Percentiles rank a stretch among this genome's conserved stretches.
phyloP scores from a whole-genome alignment of 2,888 invertebrate genomes.

The Nephrotoma guestfalica region DNA sequence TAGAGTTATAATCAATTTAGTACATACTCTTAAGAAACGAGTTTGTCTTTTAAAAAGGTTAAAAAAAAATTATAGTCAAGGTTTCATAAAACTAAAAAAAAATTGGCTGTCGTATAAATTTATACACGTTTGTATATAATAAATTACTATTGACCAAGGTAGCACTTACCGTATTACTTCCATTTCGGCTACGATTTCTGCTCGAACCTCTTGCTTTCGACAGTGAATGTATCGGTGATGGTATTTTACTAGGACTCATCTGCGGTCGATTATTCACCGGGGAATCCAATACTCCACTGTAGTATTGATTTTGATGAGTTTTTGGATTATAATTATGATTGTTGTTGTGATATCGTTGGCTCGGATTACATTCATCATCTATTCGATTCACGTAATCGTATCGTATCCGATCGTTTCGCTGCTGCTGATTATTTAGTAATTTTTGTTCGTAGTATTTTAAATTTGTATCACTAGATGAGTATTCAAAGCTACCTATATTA shows the following conservation, averaged over 20 bases:
- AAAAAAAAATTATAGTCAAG: not conserved
- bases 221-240: slow-evolving; percentile 57
- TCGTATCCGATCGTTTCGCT: not conserved
- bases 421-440: not conserved
- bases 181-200: slow-evolving; percentile 26
- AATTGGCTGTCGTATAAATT: not conserved
- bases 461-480: slow-evolving; percentile 25
- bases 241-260: slow-evolving; percentile 54
- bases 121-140: not conserved
- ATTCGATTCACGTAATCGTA: not conserved
- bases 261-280: slow-evolving; percentile 20
- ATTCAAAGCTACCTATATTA: slow-evolving; percentile 26
- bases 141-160: not conserved
- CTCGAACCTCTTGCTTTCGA: slow-evolving; percentile 35
- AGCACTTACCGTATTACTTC: slow-evolving; percentile 19
- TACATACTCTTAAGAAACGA: not conserved
- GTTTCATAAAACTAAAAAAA: not conserved
- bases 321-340: slow-evolving; percentile 1
- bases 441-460: slow-evolving; percentile 4
- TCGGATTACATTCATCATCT: not conserved
- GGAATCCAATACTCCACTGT: not conserved
- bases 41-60: not conserved
- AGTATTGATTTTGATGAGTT: slow-evolving; percentile 3
- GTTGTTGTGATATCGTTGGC: not conserved
- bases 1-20: not conserved